Percentiles rank a stretch among this genome's conserved stretches.
Conservation (phyloP, 2,797 vertebrate species). For the Rhincodon typus region DNA sequence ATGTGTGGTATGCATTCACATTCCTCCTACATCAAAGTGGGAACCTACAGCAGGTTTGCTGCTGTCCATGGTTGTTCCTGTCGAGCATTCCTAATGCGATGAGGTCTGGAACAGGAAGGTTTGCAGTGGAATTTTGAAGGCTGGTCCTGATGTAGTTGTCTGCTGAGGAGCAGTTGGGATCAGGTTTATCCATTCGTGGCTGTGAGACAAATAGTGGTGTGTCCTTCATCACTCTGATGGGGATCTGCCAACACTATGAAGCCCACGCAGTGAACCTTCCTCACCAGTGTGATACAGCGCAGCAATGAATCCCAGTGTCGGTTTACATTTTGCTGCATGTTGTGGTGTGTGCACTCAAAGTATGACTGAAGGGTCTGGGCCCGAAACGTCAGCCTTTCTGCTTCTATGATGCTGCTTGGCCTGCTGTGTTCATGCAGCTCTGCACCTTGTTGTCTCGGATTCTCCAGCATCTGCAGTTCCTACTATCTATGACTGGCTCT, state of each 20-base stretch:
- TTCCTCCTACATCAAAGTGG: not conserved
- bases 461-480: no score
- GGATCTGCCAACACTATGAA: not conserved
- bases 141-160: not conserved
- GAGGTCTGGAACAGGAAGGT: not conserved
- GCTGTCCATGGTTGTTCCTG: not conserved
- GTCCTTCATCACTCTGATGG: not conserved
- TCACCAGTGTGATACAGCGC: not conserved
- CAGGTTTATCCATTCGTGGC: not conserved
- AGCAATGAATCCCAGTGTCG: not conserved
- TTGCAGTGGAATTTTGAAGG: not conserved
- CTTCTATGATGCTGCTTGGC: no score
- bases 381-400: no score
- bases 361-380: no score
- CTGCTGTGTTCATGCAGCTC: no score
- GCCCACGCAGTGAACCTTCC: not conserved
- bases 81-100: not conserved
- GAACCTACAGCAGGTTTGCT: not conserved
- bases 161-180: not conserved
- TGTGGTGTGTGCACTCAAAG: not conserved
- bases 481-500: no score
- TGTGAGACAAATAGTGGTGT: not conserved
- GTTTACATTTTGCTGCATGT: not conserved
- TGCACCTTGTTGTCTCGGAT: no score
- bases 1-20: not conserved